These are phyloP conservation scores for Tinea trinotella DNA, from an alignment of 2,888 invertebrate species.

Conservation along the genomic window DNA sequence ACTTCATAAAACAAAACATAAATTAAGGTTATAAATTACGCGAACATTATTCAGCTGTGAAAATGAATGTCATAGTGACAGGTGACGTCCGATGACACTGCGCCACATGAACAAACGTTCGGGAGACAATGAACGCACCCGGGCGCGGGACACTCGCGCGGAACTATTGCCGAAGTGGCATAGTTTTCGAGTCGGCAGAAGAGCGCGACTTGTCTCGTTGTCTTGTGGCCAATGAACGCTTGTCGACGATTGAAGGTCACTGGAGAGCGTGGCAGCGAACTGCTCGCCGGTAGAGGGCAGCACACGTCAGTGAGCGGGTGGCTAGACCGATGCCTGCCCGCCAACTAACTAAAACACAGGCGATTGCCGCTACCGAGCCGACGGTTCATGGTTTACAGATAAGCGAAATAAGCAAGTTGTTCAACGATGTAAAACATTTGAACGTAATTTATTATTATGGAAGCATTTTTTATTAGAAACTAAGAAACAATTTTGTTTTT, in stretches of 20 bases:
- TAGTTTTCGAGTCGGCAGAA: constrained; percentile 44
- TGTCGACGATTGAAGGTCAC: constrained; percentile 59
- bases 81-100: constrained; percentile 48
- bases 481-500: too few species aligned
- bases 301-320: constrained; percentile 39
- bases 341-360: constrained; percentile 53
- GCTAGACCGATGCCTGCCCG: constrained; percentile 56
- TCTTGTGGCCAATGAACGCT: constrained; percentile 61
- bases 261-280: constrained; percentile 36
- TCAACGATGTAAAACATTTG: too few species aligned
- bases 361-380: neutral
- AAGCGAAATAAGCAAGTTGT: constrained; percentile 35
- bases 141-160: constrained; percentile 34
- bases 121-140: constrained; percentile 26
- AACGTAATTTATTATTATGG: too few species aligned
- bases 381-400: constrained; percentile 55
- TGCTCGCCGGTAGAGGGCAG: constrained; percentile 43
- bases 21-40: constrained; percentile 17
- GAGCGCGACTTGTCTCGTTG: constrained; percentile 48
- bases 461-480: too few species aligned
- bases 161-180: constrained; percentile 38
- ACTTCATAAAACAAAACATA: neutral
- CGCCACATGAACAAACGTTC: constrained; percentile 38
- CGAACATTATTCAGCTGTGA: constrained; percentile 2
- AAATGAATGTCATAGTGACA: constrained; percentile 63